Evolutionary conservation across 2,888 invertebrate genomes (phyloP), one percentile per base, ranked within the genome.

Genomic region (Hypsopygia costalis): DNA sequence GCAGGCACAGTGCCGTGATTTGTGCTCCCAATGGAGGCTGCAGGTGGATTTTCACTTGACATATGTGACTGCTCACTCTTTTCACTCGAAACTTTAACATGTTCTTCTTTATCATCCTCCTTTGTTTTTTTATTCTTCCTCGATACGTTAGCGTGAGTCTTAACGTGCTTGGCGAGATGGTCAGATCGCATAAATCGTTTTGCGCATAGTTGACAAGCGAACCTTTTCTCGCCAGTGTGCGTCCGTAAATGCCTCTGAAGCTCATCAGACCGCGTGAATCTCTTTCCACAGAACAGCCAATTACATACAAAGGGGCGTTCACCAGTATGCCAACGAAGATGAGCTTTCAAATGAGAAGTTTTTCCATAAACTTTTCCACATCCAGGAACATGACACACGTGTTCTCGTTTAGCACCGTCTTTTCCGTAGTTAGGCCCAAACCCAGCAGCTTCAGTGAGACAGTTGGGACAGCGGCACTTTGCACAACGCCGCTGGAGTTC

Each of bases 131-230:
- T 86, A 41, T 67, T 89, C 45, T 90, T 90, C 40, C 90, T 91
- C 11, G 91, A 83, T 1, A 83, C 87, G 51, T 93, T 93, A 20
- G 92, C 92, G 58, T 98, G 98, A 0, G 97, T 98, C 71, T 97
- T 97, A 49, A 94, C 92, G 75, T 98, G 98, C 75, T 98, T 98
- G 46, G 93, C 94, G n/a, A 98, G 90, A 72, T 98, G 98, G 72
- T 98, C 98, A 47, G 96, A 96, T 11, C 98, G 90, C 93, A 97
- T 97, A 78, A 98, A 98, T 35, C 95, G 91, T 73, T 98, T 98
- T 28, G 93, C 91, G 75, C 98, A 98, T n/a, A 93, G 90, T 31
- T 93, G 92, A 66, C 98, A 98, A 1, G 93, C 92, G 71, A 97
- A 97, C 25, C 96, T 90, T 57, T 97, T 97, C 70, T 97, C 97